A percentile compares a stretch with the other conserved stretches of the same genome.
These are phyloP conservation scores for Kryptopterus vitreolus DNA, from an alignment of 2,797 vertebrate genomes.

Conservation along the genomic window DNA sequence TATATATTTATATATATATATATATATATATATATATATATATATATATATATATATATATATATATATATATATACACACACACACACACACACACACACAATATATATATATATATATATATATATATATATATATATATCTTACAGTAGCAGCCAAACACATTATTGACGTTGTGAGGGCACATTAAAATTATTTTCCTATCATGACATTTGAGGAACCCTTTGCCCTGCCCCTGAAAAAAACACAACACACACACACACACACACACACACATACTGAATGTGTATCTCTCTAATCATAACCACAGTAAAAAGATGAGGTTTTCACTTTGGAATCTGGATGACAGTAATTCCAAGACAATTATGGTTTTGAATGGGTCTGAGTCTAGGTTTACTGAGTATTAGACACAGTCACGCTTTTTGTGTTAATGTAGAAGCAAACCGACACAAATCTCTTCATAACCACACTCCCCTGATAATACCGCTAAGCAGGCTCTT, in stretches of 20 bases:
- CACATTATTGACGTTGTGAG: conserved; percentile 61
- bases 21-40: too few species aligned
- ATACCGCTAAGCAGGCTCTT: conserved; percentile 29
- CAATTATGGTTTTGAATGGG: conserved; percentile 59
- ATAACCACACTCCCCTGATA: conserved; percentile 43
- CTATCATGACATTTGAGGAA: conserved; percentile 53
- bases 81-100: too few species aligned
- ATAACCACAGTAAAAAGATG: conserved; percentile 55
- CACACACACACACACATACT: conserved; percentile 11
- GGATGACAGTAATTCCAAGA: conserved; percentile 51
- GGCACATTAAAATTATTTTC: conserved; percentile 62
- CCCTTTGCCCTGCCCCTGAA: not conserved
- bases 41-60: too few species aligned
- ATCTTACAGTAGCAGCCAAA: conserved; percentile 59
- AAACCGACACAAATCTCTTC: conserved; percentile 50
- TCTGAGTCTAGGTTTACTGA: conserved; percentile 49
- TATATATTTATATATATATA: too few species aligned
- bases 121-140: too few species aligned
- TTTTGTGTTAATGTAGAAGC: conserved; percentile 51
- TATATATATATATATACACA: too few species aligned
- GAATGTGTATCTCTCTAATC: conserved; percentile 48
- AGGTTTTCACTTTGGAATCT: conserved; percentile 58
- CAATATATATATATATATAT: too few species aligned
- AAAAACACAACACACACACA: conserved; percentile 4
- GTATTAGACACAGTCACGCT: conserved; percentile 50